phyloP scores from a whole-genome alignment of 2,888 invertebrate species.

The Microplitis deprimator region DNA sequence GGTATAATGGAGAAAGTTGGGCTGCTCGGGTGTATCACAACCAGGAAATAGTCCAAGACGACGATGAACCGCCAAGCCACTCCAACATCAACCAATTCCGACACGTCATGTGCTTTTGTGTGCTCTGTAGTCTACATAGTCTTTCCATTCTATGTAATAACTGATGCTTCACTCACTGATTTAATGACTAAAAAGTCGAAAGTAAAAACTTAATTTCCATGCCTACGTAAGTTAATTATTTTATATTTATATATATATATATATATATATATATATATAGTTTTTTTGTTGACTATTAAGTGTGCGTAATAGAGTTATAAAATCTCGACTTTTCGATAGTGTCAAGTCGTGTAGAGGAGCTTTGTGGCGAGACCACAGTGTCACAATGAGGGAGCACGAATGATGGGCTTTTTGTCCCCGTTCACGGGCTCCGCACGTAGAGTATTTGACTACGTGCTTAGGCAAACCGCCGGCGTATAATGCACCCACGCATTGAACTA shows the following conservation, averaged over 20 bases:
- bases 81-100: slow-evolving; percentile 25
- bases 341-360: slow-evolving; percentile 28
- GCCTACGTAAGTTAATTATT: neutral
- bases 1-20: slow-evolving; percentile 53
- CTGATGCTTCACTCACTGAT: neutral
- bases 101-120: slow-evolving; percentile 40
- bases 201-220: neutral
- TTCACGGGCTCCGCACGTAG: slow-evolving; percentile 48
- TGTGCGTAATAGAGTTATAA: neutral
- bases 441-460: slow-evolving; percentile 60
- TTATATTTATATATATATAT: neutral
- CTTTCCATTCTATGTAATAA: neutral
- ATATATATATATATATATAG: neutral
- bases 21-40: slow-evolving; percentile 13
- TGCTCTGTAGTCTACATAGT: neutral
- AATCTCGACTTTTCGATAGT: slow-evolving; percentile 17
- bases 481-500: slow-evolving; percentile 49
- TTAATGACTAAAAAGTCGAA: neutral
- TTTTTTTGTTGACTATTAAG: neutral
- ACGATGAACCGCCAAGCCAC: neutral
- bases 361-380: slow-evolving; percentile 36
- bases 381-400: slow-evolving; percentile 24
- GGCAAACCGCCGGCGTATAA: slow-evolving; percentile 59
- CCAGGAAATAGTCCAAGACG: slow-evolving; percentile 43
- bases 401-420: slow-evolving; percentile 51